Percentiles rank a stretch among this genome's conserved stretches.
These are phyloP conservation scores for Ectemnius lituratus DNA, from an alignment of 2,888 invertebrate genomes.

Conservation along the genomic window DNA sequence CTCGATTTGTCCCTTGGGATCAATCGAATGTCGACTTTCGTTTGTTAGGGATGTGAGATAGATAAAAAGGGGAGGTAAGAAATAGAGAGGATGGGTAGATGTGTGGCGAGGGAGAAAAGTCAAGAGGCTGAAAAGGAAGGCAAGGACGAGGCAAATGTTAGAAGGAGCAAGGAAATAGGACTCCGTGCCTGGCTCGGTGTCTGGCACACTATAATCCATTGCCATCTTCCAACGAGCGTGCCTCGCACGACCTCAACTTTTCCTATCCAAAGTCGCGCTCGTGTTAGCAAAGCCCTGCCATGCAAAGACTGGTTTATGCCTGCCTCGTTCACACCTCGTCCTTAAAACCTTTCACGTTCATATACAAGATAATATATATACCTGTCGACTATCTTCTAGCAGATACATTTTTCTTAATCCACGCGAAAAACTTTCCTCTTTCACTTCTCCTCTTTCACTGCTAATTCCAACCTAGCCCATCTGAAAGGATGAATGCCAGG, in stretches of 20 bases:
- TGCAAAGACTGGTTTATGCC: no score
- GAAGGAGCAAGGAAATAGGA: conserved; percentile 61
- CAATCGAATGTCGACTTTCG: background rate
- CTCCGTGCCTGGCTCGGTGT: conserved; percentile 67
- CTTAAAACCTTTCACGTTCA: no score
- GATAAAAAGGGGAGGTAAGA: background rate
- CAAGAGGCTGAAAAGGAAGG: conserved; percentile 21
- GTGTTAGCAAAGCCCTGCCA: background rate
- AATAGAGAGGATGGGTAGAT: background rate
- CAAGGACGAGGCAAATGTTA: conserved; percentile 42
- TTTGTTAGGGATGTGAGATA: background rate
- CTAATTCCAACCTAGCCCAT: no score
- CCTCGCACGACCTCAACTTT: conserved; percentile 30
- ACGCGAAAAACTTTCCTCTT: no score
- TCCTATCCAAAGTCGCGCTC: conserved; percentile 14
- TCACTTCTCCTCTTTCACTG: no score
- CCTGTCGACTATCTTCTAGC: no score
- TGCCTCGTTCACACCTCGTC: no score
- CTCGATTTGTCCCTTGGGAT: background rate
- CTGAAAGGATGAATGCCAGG: no score
- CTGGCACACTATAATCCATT: conserved; percentile 62
- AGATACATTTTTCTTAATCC: no score
- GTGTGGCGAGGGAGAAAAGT: no score
- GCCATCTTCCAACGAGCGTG: conserved; percentile 30
- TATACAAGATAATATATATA: no score